Evolutionary conservation across 2,113 vertebrate genomes (phyloP).

Genomic region (Entelurus aequoreus): DNA sequence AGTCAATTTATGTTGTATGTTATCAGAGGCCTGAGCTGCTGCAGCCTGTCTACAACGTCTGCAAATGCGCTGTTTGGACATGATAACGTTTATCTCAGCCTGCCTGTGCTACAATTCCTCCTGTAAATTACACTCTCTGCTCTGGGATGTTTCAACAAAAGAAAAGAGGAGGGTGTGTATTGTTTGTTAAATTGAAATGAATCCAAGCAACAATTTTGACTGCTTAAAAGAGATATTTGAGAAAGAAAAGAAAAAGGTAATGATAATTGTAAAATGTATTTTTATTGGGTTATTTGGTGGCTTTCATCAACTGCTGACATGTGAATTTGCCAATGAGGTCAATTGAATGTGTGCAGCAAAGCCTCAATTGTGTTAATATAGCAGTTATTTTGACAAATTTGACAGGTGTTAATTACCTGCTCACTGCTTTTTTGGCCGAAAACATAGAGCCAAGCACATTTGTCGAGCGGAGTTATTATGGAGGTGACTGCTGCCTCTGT

Average conservation of each 20-base stretch:
- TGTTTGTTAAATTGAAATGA: background rate
- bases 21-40: slow-evolving; percentile 11
- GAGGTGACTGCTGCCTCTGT: slow-evolving; percentile 18
- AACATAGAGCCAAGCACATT: slow-evolving; percentile 57
- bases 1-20: background rate
- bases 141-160: slow-evolving; percentile 3
- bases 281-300: background rate
- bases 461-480: slow-evolving; percentile 34
- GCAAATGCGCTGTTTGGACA: slow-evolving; percentile 39
- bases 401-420: slow-evolving; percentile 69
- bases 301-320: slow-evolving; percentile 41
- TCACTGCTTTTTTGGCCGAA: slow-evolving; percentile 25
- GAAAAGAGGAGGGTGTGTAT: background rate
- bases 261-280: background rate
- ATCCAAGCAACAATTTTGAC: background rate
- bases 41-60: slow-evolving; percentile 26
- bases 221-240: background rate
- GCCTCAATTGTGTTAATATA: slow-evolving; percentile 56
- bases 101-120: slow-evolving; percentile 24
- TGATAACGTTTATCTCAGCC: slow-evolving; percentile 63
- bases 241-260: background rate
- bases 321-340: slow-evolving; percentile 32
- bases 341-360: slow-evolving; percentile 38
- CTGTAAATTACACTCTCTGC: slow-evolving; percentile 30
- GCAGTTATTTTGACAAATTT: slow-evolving; percentile 59